Percentiles rank a stretch among this genome's conserved stretches.
These are phyloP conservation scores for Diaprepes abbreviatus DNA, from an alignment of 2,888 invertebrate genomes.

Conservation along the genomic window DNA sequence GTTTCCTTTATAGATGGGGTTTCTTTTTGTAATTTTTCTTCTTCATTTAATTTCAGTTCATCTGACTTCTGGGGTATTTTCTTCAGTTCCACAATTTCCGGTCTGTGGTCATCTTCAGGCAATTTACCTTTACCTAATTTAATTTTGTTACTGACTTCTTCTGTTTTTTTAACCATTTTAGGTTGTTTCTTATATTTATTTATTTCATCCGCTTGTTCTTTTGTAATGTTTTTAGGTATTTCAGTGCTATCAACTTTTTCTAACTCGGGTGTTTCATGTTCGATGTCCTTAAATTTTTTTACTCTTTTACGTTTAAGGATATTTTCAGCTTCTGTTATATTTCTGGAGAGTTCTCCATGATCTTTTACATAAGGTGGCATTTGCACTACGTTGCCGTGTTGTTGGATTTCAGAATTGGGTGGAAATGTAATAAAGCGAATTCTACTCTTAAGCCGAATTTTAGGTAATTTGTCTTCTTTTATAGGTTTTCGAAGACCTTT, in stretches of 20 bases:
- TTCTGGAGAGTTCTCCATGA: slow-evolving; percentile 67
- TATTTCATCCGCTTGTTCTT: slow-evolving; percentile 59
- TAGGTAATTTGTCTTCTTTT: slow-evolving; percentile 70
- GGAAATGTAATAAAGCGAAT: slow-evolving; percentile 71
- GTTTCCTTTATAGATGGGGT: slow-evolving; percentile 4
- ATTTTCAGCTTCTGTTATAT: slow-evolving; percentile 67
- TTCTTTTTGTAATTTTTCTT: slow-evolving; percentile 43
- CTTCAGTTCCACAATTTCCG: slow-evolving; percentile 61
- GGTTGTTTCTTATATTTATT: slow-evolving; percentile 49
- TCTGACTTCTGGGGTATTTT: slow-evolving; percentile 63
- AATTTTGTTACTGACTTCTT: slow-evolving; percentile 52
- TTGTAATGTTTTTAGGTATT: slow-evolving; percentile 55
- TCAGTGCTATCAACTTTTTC: slow-evolving; percentile 66
- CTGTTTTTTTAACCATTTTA: slow-evolving; percentile 44
- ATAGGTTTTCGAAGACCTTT: slow-evolving; percentile 57
- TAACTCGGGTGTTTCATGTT: slow-evolving; percentile 64
- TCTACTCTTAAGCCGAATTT: slow-evolving; percentile 78
- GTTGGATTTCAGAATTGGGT: slow-evolving; percentile 59
- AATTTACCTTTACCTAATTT: slow-evolving; percentile 64
- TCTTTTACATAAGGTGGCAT: slow-evolving; percentile 60
- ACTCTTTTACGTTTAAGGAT: slow-evolving; percentile 58
- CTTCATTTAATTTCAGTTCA: slow-evolving; percentile 31
- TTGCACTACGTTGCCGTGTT: slow-evolving; percentile 60
- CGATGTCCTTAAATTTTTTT: slow-evolving; percentile 63
- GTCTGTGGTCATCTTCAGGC: slow-evolving; percentile 60